Percentiles rank a stretch among this genome's conserved stretches.
Conservation (phyloP, 2,797 vertebrate species). For the Stomatorhinus walkeri region DNA sequence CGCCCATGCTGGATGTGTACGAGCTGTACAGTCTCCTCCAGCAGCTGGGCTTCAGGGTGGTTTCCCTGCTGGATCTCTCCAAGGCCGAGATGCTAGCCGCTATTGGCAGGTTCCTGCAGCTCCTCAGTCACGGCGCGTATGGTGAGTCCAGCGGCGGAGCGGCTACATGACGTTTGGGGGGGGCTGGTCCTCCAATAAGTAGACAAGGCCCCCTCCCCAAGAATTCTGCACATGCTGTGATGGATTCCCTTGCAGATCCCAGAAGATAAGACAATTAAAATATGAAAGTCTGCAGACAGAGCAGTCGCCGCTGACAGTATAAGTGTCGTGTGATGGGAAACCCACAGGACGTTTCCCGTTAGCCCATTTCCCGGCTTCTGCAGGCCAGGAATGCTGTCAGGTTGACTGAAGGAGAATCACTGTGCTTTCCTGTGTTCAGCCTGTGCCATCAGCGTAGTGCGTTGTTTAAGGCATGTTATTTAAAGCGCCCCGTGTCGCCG, state of each 20-base stretch:
- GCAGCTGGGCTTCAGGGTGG: constrained; percentile 72
- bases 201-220: not conserved
- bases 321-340: not conserved
- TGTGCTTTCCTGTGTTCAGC: not conserved
- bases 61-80: constrained; percentile 78
- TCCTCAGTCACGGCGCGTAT: constrained; percentile 74
- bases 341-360: not conserved
- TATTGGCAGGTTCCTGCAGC: constrained; percentile 66
- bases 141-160: constrained; percentile 53
- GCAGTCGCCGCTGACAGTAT: not conserved
- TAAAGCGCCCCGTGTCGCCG: not conserved
- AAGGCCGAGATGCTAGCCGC: constrained; percentile 69
- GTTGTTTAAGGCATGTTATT: constrained; percentile 14
- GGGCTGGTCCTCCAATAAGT: not conserved
- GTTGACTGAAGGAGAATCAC: not conserved
- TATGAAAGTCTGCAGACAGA: not conserved
- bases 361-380: not conserved
- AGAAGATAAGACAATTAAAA: not conserved
- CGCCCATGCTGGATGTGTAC: constrained; percentile 75
- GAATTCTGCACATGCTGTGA: not conserved
- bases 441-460: not conserved
- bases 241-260: not conserved
- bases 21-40: constrained; percentile 68
- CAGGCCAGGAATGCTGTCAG: not conserved
- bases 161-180: not conserved